Evolutionary conservation across 2,888 invertebrate genomes (phyloP), one percentile per base, ranked within the genome.

Genomic region (Ganaspis brasiliensis): DNA sequence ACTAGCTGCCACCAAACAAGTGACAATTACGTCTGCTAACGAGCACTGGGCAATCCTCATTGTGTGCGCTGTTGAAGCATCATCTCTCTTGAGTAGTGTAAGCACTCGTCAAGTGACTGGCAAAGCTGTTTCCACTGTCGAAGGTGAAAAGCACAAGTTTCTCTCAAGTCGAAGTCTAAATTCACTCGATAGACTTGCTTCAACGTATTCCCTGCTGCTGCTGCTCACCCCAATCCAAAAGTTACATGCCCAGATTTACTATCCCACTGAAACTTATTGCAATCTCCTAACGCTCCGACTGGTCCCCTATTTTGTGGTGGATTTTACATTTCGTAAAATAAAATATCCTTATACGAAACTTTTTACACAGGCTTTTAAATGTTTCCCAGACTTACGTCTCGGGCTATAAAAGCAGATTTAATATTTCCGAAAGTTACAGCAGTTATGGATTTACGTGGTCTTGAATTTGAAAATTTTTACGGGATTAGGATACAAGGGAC

Each of bases 1-100:
- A 78, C 79, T 79, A 79, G 76, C 80, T 85, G 83, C 84, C 82
- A 86, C 79, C 83, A 85, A 85, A 87, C 87, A 87, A 87, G 87
- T 86, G 87, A 87, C 87, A 87, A 87, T 87, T 87, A 87, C 85
- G 83, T 86, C 80, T 81, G 81, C 87, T 87, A 87, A 87, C 87
- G 87, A 87, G 87, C 83, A 77, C 45, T 45, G 67, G 67, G 26
- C 67, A 45, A 67, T 37, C 26, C 45, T 67, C 67, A 24, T 49
- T 24, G 45, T 49, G 45, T 67, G 24, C 45, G 24, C 24, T 40
- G 45, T 67, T 67, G 24, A 24, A 67, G 63, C 40, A 40, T 35
- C 73, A 45, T 35, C 73, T 55, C 31, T 35, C 56, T 56, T 72
- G 3, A 49, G 35, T 52, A 24, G 31, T 52, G 35, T 19, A 55